A percentile compares a stretch with the other conserved stretches of the same genome.
phyloP scores from a whole-genome alignment of 2,888 invertebrate species.

The Tyria jacobaeae region DNA sequence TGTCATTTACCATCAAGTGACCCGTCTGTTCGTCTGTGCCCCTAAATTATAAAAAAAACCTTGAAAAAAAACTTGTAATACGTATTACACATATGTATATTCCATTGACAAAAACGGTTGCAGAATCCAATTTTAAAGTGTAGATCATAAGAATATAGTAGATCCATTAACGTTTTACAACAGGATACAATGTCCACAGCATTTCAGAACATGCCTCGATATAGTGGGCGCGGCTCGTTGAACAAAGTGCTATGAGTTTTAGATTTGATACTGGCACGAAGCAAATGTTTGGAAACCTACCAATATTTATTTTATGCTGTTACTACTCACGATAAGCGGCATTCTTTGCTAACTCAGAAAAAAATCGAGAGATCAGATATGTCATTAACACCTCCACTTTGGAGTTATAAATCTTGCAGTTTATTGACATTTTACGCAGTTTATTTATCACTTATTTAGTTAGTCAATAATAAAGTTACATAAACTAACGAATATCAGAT shows the following conservation, averaged over 20 bases:
- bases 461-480: neutral
- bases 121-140: neutral
- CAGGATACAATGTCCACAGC: neutral
- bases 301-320: neutral
- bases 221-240: conserved; percentile 1
- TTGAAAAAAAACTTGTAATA: too few species aligned
- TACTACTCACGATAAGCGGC: neutral
- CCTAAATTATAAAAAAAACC: too few species aligned
- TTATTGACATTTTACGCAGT: neutral
- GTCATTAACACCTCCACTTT: neutral
- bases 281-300: conserved; percentile 4
- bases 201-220: neutral
- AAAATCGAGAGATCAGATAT: neutral
- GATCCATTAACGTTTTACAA: neutral
- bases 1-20: too few species aligned
- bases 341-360: neutral
- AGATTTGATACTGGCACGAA: conserved; percentile 7
- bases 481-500: neutral
- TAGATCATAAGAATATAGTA: neutral
- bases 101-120: neutral
- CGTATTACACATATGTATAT: neutral
- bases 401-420: too few species aligned
- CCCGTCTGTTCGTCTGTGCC: too few species aligned
- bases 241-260: conserved; percentile 8
- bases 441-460: neutral